Conservation (phyloP, 2,888 invertebrate species). For the Cataglyphis albicans region DNA sequence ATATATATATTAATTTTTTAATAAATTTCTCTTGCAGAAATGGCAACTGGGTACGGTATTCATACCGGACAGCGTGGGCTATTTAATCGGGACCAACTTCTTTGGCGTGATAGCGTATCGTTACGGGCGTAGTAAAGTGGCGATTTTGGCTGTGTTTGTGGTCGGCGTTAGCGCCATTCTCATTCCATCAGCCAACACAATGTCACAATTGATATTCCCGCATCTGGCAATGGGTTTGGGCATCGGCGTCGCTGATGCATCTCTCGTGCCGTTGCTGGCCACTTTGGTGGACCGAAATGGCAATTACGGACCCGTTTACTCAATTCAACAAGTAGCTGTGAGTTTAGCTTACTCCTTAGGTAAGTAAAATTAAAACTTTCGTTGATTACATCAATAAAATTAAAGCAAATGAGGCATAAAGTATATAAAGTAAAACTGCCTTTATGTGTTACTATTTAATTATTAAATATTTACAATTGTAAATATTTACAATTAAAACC, state of each 20-base stretch:
- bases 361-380: constrained; percentile 78
- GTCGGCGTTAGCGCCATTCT: constrained; percentile 89
- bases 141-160: constrained; percentile 88
- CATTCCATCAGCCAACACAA: constrained; percentile 89
- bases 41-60: constrained; percentile 94
- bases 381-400: background rate
- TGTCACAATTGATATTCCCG: constrained; percentile 90
- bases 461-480: background rate
- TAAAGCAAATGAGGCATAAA: background rate
- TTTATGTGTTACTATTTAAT: background rate
- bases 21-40: constrained; percentile 83
- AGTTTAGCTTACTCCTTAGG: constrained; percentile 93
- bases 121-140: constrained; percentile 89
- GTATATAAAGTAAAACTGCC: background rate
- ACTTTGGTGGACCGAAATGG: constrained; percentile 90
- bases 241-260: constrained; percentile 93
- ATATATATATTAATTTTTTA: too few relatives aligned
- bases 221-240: constrained; percentile 94
- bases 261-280: constrained; percentile 92
- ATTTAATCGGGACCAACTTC: constrained; percentile 93
- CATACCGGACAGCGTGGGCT: constrained; percentile 94
- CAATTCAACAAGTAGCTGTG: constrained; percentile 93
- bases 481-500: background rate
- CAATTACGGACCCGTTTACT: constrained; percentile 93
- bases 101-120: constrained; percentile 90